phyloP scores from a whole-genome alignment of 2,797 vertebrate species.

The Schizopygopsis pylzovi region DNA sequence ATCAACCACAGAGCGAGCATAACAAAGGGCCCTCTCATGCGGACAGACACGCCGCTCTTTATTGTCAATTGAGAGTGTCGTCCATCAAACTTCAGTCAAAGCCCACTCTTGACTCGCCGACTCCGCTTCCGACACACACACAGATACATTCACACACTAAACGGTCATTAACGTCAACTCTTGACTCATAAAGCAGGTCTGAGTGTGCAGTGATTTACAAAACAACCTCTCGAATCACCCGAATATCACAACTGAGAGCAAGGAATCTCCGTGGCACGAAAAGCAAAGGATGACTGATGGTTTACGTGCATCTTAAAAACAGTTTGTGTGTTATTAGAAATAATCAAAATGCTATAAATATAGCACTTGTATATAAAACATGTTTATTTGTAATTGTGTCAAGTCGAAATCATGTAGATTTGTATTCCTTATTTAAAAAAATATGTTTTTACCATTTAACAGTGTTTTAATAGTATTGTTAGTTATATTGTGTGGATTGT shows the following conservation, averaged over 20 bases:
- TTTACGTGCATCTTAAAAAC: background rate
- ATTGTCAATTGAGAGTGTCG: conserved; percentile 51
- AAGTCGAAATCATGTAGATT: background rate
- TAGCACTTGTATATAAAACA: conserved; percentile 4
- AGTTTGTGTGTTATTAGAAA: background rate
- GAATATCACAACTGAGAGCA: background rate
- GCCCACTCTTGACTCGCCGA: conserved; percentile 56
- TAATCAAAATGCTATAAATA: background rate
- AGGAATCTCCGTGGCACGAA: conserved; percentile 12
- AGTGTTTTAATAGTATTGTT: background rate
- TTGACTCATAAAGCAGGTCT: conserved; percentile 45
- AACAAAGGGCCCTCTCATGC: conserved; percentile 61
- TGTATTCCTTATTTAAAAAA: conserved; percentile 37
- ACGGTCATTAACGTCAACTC: conserved; percentile 45
- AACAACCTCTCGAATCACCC: background rate
- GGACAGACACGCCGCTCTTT: conserved; percentile 59
- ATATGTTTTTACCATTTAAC: background rate
- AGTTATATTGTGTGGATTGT: conserved; percentile 11
- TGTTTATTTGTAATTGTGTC: conserved; percentile 24
- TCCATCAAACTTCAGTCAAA: conserved; percentile 62
- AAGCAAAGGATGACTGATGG: conserved; percentile 32
- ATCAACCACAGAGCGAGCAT: conserved; percentile 54
- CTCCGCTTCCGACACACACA: conserved; percentile 51
- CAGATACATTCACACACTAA: conserved; percentile 36
- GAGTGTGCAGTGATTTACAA: conserved; percentile 27